These are phyloP conservation scores for Alces alces DNA, from an alignment of 2,113 vertebrate genomes.

Conservation along the genomic window DNA sequence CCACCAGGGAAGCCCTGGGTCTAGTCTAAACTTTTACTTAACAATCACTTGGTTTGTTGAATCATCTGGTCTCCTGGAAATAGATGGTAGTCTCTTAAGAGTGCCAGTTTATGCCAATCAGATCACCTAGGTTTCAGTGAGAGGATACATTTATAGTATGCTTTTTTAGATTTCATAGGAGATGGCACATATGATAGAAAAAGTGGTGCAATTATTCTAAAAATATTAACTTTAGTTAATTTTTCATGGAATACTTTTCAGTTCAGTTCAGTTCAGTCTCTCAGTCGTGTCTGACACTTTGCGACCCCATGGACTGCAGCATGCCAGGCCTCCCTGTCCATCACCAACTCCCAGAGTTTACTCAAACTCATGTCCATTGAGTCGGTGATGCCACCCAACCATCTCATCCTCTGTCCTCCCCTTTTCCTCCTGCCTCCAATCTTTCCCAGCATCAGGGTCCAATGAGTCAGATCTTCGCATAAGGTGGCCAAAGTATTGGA, in stretches of 20 bases:
- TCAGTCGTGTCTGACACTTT: background rate
- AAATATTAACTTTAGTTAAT: background rate
- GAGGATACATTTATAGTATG: background rate
- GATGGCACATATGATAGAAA: background rate
- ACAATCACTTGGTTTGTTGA: background rate
- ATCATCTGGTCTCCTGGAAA: background rate
- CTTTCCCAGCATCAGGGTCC: background rate
- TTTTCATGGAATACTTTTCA: background rate
- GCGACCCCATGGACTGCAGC: background rate
- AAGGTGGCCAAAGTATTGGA: background rate
- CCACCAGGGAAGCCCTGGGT: background rate
- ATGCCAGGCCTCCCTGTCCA: background rate
- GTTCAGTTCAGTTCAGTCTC: background rate
- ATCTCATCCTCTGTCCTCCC: background rate
- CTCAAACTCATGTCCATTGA: background rate
- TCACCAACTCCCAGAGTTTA: background rate
- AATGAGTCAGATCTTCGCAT: rapidly evolving
- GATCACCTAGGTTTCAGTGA: background rate
- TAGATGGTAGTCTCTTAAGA: background rate
- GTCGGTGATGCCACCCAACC: background rate
- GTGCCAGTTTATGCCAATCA: background rate
- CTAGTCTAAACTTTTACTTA: background rate
- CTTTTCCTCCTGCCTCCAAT: background rate
- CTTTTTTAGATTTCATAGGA: background rate
- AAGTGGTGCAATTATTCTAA: background rate